Evolutionary conservation across 37 sponge, comb jelly and placozoan species (phyloP).

Genomic region (Oscarella lobularis): DNA sequence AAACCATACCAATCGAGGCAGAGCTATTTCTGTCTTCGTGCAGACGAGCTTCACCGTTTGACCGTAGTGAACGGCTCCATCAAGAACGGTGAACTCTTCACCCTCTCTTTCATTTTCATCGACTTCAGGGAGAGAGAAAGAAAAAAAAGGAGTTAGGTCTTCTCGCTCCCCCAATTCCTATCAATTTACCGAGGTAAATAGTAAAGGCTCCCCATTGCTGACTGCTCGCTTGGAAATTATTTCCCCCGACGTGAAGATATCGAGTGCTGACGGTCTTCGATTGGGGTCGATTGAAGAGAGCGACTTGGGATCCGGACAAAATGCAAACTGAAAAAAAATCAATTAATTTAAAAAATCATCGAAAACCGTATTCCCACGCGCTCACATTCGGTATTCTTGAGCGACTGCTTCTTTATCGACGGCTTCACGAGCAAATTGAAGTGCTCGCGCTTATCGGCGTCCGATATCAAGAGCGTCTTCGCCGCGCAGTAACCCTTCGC

Average conservation of each 20-base stretch:
- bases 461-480: constrained; percentile 85
- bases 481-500: constrained; percentile 63
- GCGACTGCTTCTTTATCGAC: constrained; percentile 91
- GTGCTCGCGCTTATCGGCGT: constrained; percentile 82
- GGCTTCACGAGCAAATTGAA: constrained; percentile 93
- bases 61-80: constrained; percentile 74
- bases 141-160: too few species aligned
- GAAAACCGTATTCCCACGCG: too few species aligned
- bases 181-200: constrained; percentile 63
- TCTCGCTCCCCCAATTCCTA: too few species aligned
- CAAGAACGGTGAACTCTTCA: too few species aligned
- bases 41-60: constrained; percentile 75
- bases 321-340: constrained; percentile 75
- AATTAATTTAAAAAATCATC: too few species aligned
- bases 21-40: constrained; percentile 38
- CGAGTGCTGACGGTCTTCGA: constrained; percentile 91
- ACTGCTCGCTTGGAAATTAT: constrained; percentile 70
- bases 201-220: constrained; percentile 88
- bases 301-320: constrained; percentile 69
- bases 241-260: constrained; percentile 74
- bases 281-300: constrained; percentile 78
- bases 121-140: constrained; percentile 30
- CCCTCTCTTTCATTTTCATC: constrained; percentile 73
- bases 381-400: constrained; percentile 33
- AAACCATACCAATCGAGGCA: too few species aligned